Conservation (phyloP, 2,888 invertebrate genomes). For the Adineta ricciae region DNA sequence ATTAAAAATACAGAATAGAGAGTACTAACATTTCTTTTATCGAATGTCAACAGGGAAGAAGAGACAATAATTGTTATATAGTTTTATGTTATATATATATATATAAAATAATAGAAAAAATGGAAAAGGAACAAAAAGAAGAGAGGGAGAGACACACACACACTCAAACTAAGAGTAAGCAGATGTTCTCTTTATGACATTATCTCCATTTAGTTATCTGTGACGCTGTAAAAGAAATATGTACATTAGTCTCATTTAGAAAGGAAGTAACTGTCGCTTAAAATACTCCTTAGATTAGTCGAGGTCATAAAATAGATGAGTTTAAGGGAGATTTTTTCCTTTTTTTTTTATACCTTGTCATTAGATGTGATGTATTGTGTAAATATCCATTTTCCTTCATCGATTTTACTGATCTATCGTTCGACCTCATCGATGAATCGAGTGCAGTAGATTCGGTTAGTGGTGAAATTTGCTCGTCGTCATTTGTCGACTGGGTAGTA, state of each 20-base stretch:
- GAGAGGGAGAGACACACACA: no score
- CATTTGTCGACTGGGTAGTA: not conserved
- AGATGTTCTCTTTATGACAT: not conserved
- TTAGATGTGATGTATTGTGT: not conserved
- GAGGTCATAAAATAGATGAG: no score
- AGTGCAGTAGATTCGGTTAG: not conserved
- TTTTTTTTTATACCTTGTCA: not conserved
- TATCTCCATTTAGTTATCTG: no score
- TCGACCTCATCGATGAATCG: not conserved
- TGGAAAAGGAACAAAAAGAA: no score
- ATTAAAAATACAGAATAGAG: not conserved
- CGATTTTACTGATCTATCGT: not conserved
- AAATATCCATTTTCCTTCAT: not conserved
- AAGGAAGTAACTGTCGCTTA: no score
- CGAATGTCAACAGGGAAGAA: not conserved
- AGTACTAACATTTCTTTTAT: not conserved
- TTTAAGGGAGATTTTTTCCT: no score
- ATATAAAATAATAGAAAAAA: no score
- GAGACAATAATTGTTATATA: not conserved
- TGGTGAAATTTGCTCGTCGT: not conserved
- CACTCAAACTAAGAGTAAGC: not conserved
- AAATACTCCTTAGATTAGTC: no score
- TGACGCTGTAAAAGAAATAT: no score
- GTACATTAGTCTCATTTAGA: no score
- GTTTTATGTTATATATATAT: no score